These are phyloP conservation scores for Lepidotrigona ventralis DNA, from an alignment of 1,140 invertebrate species.

Conservation along the genomic window DNA sequence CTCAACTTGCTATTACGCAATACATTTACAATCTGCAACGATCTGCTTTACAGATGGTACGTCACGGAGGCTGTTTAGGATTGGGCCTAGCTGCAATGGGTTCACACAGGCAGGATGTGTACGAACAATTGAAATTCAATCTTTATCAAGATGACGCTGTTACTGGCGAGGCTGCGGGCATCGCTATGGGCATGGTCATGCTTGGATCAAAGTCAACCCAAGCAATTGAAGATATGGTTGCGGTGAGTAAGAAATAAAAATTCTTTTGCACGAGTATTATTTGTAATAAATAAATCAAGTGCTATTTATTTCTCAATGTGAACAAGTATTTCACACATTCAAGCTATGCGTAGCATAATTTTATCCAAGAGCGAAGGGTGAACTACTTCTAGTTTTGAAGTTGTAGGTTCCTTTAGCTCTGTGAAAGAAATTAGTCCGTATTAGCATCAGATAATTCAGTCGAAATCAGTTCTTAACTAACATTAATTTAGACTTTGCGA, in stretches of 20 bases:
- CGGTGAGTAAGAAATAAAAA: constrained; percentile 79
- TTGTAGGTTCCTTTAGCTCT: constrained; percentile 32
- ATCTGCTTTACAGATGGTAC: constrained; percentile 85
- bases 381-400: constrained; percentile 3
- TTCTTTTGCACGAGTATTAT: not conserved
- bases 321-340: not conserved
- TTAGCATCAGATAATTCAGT: not conserved
- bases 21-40: not conserved
- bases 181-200: constrained; percentile 99
- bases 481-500: no score
- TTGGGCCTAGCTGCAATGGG: constrained; percentile 98
- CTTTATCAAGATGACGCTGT: constrained; percentile 99
- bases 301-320: not conserved
- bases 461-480: not conserved
- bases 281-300: not conserved
- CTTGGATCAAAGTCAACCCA: constrained; percentile 94
- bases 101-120: constrained; percentile 95
- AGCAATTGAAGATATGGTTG: constrained; percentile 97
- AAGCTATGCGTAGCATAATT: not conserved
- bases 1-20: not conserved
- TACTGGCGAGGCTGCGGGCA: constrained; percentile 98
- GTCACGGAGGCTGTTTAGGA: constrained; percentile 98
- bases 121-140: constrained; percentile 97
- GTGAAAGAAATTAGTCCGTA: not conserved
- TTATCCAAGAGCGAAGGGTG: constrained; percentile 41